Base-by-base conservation (phyloP, 64 coral and sea anemone genomes). In the Cladopsammia gracilis region DNA sequence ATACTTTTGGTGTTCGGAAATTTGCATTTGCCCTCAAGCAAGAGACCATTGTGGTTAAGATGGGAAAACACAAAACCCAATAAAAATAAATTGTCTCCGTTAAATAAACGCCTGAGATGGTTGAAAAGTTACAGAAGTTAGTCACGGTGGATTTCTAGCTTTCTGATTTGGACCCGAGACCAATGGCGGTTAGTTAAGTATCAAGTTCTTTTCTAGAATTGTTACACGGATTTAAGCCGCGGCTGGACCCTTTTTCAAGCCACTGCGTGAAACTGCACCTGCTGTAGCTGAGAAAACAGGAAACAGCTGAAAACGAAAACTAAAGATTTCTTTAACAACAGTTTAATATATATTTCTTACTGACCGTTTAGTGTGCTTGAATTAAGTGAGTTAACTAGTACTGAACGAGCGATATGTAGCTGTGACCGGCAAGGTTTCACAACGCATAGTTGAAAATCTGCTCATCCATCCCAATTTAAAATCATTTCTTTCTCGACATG, bases 1-100 rank as follows among this genome's bases (percentile, higher is more conserved):
- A 48, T 23, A 7, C 0, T 23, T 56, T 6, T 62, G 9, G 44
- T 75, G 18, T 68, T 67, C 20, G 61, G 10, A 59, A 84, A 84
- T 84, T 84, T 84, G 80, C 80, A 84, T 84, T 84, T 84, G 44
- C 62, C 80, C 80, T 84, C 61, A 62, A 84, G 80, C 26, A n/a
- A 45, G 13, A 22, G 9, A 25, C 20, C 19, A 48, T 48, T 84
- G 80, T 67, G 80, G 80, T 67, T 84, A 49, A 84, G 80, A 65
- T 68, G 20, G 23, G 46, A 84, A 67, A 68, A 19, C 62, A 67
- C 62, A 66, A 8, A 84, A 51, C 18, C 18, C 42, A 84, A 84
- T 84, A 62, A 84, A 84, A 68, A 50, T 84, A 26, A 67, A 50
- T 80, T 80, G 56, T 78, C 26, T 84, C 60, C 10, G 60, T 84